phyloP scores from a whole-genome alignment of 2,797 vertebrate genomes.

The Hybognathus amarus region DNA sequence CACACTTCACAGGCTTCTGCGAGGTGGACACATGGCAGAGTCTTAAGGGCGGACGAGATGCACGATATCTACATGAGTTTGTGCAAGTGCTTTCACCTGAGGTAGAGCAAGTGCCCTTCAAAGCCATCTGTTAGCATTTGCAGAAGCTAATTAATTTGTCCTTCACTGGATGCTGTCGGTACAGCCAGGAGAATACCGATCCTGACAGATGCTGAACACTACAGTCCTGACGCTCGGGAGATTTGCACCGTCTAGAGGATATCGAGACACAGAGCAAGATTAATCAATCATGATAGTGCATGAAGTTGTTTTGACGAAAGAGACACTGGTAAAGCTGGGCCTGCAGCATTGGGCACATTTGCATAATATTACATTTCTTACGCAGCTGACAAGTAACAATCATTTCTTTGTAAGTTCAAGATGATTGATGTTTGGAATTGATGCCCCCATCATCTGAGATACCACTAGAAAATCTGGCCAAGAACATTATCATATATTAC shows the following conservation, averaged over 20 bases:
- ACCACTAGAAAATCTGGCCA: conserved; percentile 1
- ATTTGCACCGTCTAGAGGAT: conserved; percentile 37
- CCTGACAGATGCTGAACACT: conserved; percentile 53
- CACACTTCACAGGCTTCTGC: conserved; percentile 10
- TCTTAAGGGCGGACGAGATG: background rate
- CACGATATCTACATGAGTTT: conserved; percentile 2
- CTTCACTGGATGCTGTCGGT: conserved; percentile 62
- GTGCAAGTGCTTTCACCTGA: conserved; percentile 71
- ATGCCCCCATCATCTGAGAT: background rate
- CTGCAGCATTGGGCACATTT: conserved; percentile 5
- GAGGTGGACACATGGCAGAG: background rate
- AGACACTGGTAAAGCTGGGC: conserved; percentile 6
- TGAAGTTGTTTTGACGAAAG: conserved; percentile 16
- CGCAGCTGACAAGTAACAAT: background rate
- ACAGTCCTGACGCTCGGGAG: conserved; percentile 14
- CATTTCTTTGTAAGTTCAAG: conserved; percentile 9
- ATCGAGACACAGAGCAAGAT: conserved; percentile 29
- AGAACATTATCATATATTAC: conserved; percentile 28
- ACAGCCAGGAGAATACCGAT: conserved; percentile 45
- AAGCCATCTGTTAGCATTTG: conserved; percentile 74
- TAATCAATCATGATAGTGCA: conserved; percentile 36
- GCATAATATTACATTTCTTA: conserved; percentile 29
- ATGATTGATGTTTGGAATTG: conserved; percentile 27
- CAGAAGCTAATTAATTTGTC: conserved; percentile 79
- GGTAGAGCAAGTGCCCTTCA: conserved; percentile 75